Evolutionary conservation across 1,140 invertebrate genomes (phyloP).

Genomic region (Caerostris extrusa): DNA sequence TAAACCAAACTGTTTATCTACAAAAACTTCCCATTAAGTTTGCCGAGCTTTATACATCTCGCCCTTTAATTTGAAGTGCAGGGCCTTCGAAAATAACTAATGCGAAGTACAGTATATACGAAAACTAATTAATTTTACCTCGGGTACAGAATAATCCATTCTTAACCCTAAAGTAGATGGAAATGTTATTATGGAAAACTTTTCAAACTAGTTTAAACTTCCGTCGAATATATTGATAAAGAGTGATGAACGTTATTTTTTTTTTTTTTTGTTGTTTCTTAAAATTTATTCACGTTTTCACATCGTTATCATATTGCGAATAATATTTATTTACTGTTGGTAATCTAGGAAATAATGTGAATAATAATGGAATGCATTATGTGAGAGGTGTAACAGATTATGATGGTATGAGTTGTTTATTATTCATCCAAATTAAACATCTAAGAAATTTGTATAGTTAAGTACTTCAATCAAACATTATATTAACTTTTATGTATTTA

Average conservation of each 20-base stretch:
- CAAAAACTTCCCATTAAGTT: conserved; percentile 5
- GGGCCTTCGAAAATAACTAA: conserved; percentile 3
- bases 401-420: too few relatives aligned
- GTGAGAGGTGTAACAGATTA: too few relatives aligned
- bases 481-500: too few relatives aligned
- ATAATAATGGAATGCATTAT: too few relatives aligned
- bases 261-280: neutral
- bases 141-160: neutral
- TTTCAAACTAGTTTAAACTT: neutral
- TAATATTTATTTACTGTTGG: too few relatives aligned
- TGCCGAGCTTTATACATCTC: neutral
- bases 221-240: neutral
- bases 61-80: neutral
- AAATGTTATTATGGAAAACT: neutral
- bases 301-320: too few relatives aligned
- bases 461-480: too few relatives aligned
- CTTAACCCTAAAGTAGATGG: neutral
- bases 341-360: too few relatives aligned
- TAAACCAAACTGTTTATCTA: conserved; percentile 1
- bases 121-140: neutral
- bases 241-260: neutral
- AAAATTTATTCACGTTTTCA: neutral
- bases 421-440: too few relatives aligned
- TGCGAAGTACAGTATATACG: neutral
- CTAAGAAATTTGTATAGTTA: too few relatives aligned